Percentiles rank a stretch among this genome's conserved stretches.
phyloP scores from a whole-genome alignment of 1,140 invertebrate genomes.

The Neuroterus valhalla region DNA sequence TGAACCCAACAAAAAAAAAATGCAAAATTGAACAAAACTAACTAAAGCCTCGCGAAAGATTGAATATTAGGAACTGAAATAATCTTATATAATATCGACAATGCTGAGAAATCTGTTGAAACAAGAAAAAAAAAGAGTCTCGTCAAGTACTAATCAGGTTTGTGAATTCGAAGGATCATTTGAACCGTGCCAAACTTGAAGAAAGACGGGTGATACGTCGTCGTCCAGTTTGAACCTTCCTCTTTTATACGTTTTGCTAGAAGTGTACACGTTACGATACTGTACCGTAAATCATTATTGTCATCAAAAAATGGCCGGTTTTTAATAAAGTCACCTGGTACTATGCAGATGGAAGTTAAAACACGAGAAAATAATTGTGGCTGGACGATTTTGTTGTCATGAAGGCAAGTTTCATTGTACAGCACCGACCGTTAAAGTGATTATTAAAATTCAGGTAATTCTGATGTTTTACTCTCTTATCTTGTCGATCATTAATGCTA shows the following conservation, averaged over 20 bases:
- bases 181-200: slow-evolving; percentile 23
- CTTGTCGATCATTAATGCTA: too few species aligned
- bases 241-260: slow-evolving; percentile 8
- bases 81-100: neutral
- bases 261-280: neutral
- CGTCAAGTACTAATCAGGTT: neutral
- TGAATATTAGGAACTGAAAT: neutral
- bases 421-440: slow-evolving; percentile 19
- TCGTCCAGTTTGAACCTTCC: slow-evolving; percentile 11
- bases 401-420: slow-evolving; percentile 22
- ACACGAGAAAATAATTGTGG: neutral
- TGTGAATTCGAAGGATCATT: slow-evolving; percentile 23
- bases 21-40: slow-evolving; percentile 1
- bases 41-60: neutral
- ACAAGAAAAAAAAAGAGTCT: slow-evolving; percentile 6
- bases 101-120: neutral
- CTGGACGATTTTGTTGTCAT: slow-evolving; percentile 16
- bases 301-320: slow-evolving; percentile 28
- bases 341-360: slow-evolving; percentile 8
- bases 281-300: neutral
- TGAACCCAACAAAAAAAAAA: neutral
- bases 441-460: slow-evolving; percentile 25
- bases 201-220: neutral
- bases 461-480: neutral
- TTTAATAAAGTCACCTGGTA: slow-evolving; percentile 12